Evolutionary conservation across 2,888 invertebrate genomes (phyloP), one percentile per base, ranked within the genome.

Genomic region (Prenolepis imparis): DNA sequence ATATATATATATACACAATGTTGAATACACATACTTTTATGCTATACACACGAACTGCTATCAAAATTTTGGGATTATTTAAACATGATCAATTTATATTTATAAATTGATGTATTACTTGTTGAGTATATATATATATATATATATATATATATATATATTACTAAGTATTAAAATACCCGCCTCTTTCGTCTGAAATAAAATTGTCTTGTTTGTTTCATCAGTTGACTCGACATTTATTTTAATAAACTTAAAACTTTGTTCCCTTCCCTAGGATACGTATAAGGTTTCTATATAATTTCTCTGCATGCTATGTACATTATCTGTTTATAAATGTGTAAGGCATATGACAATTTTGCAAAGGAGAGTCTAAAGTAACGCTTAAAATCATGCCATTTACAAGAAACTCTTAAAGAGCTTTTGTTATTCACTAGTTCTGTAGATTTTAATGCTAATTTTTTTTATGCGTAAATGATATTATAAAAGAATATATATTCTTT

Each of bases 161-260:
- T 70, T 77, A 78, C 36, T 70, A 82, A 82, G 80, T 89, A 89
- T 85, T 88, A 88, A 89, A 89, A 87, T 89, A 88, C 78, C 59
- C 21, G 59, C 39, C 36, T 78, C 41, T 78, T 59, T 36, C 44
- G 77, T 77, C 61, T 75, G 88, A 68, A 70, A 70, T 85, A 85
- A 83, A 89, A 61, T 32, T 64, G 72, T 83, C 63, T 72, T 85
- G 52, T 63, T 87, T 72, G 41, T 78, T 78, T 73, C 21, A 73
- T 44, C 15, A 12, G 59, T 77, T 52, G n/a, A 44, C 5, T 57
- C n/a, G 32, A 78, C 32, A 73, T 59, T 73, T 78, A 78, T 72
- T 48, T 48, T 44, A 59, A 12, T 36, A 59, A 78, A 78, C 74
- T 24, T 36, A 78, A 78, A 78, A 57, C n/a, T 78, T 78, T 78